These are phyloP conservation scores for Heterochromis multidens DNA, from an alignment of 2,113 vertebrate species.

Conservation along the genomic window DNA sequence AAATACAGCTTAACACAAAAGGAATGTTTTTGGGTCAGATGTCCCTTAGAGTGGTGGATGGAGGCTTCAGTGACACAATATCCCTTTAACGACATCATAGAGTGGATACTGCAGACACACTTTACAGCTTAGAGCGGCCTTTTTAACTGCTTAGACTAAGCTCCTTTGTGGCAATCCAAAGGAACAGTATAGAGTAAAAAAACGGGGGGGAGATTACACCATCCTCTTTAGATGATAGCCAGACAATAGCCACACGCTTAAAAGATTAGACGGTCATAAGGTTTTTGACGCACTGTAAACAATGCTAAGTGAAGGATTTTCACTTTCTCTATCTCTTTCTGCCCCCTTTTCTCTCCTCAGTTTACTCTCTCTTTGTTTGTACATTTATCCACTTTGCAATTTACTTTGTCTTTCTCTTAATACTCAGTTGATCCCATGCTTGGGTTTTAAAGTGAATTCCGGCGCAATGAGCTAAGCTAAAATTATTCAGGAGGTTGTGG, in stretches of 20 bases:
- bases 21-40: slow-evolving; percentile 52
- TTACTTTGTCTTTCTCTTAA: slow-evolving; percentile 27
- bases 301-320: slow-evolving; percentile 49
- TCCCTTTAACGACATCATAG: slow-evolving; percentile 36
- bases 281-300: slow-evolving; percentile 38
- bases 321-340: background rate
- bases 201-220: background rate
- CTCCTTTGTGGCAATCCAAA: slow-evolving; percentile 54
- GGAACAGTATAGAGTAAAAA: slow-evolving; percentile 3
- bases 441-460: background rate
- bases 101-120: slow-evolving; percentile 47
- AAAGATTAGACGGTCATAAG: slow-evolving; percentile 54
- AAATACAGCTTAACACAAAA: slow-evolving; percentile 49
- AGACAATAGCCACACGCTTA: slow-evolving; percentile 52
- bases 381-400: slow-evolving; percentile 47
- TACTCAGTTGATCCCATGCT: slow-evolving; percentile 19
- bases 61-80: slow-evolving; percentile 30
- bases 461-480: slow-evolving; percentile 13
- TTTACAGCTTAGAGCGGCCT: slow-evolving; percentile 57
- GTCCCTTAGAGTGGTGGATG: slow-evolving; percentile 13
- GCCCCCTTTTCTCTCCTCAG: background rate
- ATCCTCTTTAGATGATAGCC: slow-evolving; percentile 41
- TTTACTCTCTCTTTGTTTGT: slow-evolving; percentile 20
- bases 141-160: slow-evolving; percentile 62
- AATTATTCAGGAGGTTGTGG: slow-evolving; percentile 33